A percentile compares a stretch with the other conserved stretches of the same genome.
phyloP scores from a whole-genome alignment of 2,113 vertebrate species.

The Elanoides forficatus region DNA sequence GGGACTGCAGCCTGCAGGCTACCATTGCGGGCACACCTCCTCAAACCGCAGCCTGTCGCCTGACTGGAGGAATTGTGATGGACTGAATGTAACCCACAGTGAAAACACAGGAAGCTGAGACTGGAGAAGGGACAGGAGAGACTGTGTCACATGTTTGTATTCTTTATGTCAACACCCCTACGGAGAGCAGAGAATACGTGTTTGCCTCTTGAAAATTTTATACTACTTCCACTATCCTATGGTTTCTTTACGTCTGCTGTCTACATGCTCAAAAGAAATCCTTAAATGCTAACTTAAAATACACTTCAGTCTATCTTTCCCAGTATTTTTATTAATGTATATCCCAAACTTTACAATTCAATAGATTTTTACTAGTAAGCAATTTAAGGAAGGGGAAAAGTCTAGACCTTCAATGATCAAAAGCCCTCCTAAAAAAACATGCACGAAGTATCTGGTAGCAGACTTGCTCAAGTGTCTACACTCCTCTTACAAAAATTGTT shows the following conservation, averaged over 20 bases:
- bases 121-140: neutral
- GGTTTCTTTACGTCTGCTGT: neutral
- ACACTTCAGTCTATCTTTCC: neutral
- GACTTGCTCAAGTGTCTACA: neutral
- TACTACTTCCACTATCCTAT: neutral
- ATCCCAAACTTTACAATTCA: neutral
- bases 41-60: neutral
- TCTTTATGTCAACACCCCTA: neutral
- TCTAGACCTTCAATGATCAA: neutral
- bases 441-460: neutral
- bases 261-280: neutral
- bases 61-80: neutral
- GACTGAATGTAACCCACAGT: neutral
- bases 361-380: neutral
- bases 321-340: neutral
- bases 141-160: accelerated
- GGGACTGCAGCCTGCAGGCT: neutral
- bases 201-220: neutral
- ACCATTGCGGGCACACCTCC: neutral
- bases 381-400: neutral
- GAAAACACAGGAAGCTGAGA: neutral
- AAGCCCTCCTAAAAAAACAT: neutral
- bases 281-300: neutral
- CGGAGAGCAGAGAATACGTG: neutral
- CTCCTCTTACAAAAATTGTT: neutral